These are phyloP conservation scores for Drosophila eohydei DNA, from an alignment of 2,888 invertebrate genomes.

Conservation along the genomic window DNA sequence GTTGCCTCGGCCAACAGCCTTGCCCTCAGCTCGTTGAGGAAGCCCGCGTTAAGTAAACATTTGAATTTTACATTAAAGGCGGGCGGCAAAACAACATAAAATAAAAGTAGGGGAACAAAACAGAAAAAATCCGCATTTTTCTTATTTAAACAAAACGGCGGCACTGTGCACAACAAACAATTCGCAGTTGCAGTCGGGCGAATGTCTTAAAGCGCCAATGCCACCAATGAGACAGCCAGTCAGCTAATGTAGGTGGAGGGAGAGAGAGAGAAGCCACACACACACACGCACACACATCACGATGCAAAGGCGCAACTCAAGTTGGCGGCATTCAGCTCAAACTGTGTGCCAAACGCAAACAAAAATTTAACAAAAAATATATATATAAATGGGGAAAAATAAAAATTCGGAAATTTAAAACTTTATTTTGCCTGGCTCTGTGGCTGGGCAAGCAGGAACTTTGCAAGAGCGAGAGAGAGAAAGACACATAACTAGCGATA, in stretches of 20 bases:
- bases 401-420: constrained; percentile 67
- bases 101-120: constrained; percentile 20
- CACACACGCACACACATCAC: constrained; percentile 57
- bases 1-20: constrained; percentile 42
- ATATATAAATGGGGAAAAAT: constrained; percentile 30
- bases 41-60: constrained; percentile 75
- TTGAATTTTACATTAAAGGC: constrained; percentile 80
- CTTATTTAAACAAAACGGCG: constrained; percentile 78
- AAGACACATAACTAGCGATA: background rate
- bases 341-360: constrained; percentile 72
- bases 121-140: constrained; percentile 66
- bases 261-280: background rate
- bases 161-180: constrained; percentile 73
- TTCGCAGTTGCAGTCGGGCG: constrained; percentile 19
- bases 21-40: constrained; percentile 61
- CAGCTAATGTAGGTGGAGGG: background rate
- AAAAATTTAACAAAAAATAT: constrained; percentile 33
- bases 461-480: constrained; percentile 14
- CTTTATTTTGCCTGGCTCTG: constrained; percentile 43
- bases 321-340: constrained; percentile 68
- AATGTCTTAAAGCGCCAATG: constrained; percentile 75
- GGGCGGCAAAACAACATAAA: constrained; percentile 55
- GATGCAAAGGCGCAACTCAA: constrained; percentile 68
- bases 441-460: constrained; percentile 58
- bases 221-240: constrained; percentile 40